Evolutionary conservation across 1,140 invertebrate species (phyloP), one percentile per base, ranked within the genome.

Genomic region (Caerostris extrusa): DNA sequence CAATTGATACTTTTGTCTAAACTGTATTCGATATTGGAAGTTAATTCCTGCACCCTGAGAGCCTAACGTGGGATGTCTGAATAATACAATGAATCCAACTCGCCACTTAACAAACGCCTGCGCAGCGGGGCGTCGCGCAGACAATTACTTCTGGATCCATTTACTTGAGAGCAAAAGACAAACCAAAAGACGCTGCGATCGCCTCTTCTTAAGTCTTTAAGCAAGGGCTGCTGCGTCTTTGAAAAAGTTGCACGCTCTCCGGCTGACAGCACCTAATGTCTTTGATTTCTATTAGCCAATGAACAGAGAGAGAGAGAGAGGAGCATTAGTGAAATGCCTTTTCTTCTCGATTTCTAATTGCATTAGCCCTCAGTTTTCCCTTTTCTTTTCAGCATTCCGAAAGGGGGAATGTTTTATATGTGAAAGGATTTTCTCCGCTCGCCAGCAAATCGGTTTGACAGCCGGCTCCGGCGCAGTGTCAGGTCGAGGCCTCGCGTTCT

Each of bases 221-320:
- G 6, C 14, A 60, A 55, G 81, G 5, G 53, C 81, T 5, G 12
- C 8, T 10, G 12, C 56, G 71, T 71, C 71, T 90, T 71, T 71
- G 50, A 19, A 71, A 90, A 90, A 90, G 53, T 90, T 90, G 71
- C 58, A 64, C n/a, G 71, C 53, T 64, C 69, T 17, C 69, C 50
- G n/a, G 56, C 55, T 17, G 90, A n/a, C 17, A 93, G 60, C 82
- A 34, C 34, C n/a, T 86, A 88, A 93, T 93, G 85, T 93, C 92
- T 93, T 93, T 89, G 92, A 93, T 93, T 93, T 89, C 85, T 88
- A 93, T 93, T 93, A 93, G 86, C 61, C 91, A 86, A 86, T 86
- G 82, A 86, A 92, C 57, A 50, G 64, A 17, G 50, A 69, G 88
- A 58, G 88, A 90, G 50, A 55, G 61, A 60, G 55, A 17, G 60